Conservation (phyloP, 1,140 invertebrate genomes). For the Probaryconus sp. region DNA sequence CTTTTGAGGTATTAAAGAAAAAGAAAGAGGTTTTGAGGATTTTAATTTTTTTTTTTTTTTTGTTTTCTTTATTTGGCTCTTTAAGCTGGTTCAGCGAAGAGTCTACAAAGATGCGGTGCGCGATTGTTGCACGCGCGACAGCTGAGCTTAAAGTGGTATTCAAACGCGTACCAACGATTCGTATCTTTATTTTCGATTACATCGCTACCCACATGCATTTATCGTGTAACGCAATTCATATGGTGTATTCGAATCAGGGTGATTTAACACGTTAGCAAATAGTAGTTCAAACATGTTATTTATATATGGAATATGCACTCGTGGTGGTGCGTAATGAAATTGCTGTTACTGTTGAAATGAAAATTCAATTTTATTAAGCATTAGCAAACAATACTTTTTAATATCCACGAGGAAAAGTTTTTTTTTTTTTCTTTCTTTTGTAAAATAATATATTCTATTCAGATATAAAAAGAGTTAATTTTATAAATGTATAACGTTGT, state of each 20-base stretch:
- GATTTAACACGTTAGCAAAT: conserved; percentile 43
- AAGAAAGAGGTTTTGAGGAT: neutral
- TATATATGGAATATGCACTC: conserved; percentile 25
- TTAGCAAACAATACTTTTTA: no score
- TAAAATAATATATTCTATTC: no score
- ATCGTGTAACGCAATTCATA: conserved; percentile 44
- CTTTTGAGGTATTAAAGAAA: no score
- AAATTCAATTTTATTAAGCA: no score
- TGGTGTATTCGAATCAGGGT: conserved; percentile 44
- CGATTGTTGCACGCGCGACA: no score
- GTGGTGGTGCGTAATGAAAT: conserved; percentile 12
- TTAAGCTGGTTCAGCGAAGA: neutral
- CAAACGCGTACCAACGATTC: conserved; percentile 48
- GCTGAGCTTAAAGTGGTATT: conserved; percentile 55
- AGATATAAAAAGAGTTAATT: no score
- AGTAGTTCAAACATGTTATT: conserved; percentile 38
- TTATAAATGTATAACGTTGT: no score
- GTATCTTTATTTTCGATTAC: conserved; percentile 48
- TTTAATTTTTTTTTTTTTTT: conserved; percentile 1
- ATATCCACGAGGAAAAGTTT: no score
- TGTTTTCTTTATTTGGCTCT: conserved; percentile 2
- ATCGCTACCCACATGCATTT: conserved; percentile 55
- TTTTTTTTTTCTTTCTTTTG: no score
- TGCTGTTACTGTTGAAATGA: no score
- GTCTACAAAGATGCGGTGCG: neutral